Evolutionary conservation across 2,797 vertebrate species (phyloP).

Genomic region (Numenius phaeopus): DNA sequence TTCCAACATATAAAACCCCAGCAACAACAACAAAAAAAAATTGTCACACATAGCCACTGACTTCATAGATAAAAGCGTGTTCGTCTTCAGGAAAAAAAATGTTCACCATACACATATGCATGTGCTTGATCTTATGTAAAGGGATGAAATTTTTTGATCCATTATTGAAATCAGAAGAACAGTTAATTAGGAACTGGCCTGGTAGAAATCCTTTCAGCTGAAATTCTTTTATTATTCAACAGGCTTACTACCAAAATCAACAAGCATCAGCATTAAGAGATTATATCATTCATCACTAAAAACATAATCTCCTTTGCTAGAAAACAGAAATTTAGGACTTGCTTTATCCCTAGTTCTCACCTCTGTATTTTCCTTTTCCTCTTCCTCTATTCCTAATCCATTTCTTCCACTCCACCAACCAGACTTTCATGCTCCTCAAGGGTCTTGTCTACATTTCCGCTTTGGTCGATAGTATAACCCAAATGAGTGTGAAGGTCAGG

Average conservation of each 20-base stretch:
- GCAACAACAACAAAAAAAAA: background rate
- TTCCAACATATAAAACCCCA: background rate
- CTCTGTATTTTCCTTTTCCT: background rate
- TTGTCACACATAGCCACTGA: background rate
- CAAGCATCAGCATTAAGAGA: background rate
- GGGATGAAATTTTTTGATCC: background rate
- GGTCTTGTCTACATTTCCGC: background rate
- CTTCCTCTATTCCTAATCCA: background rate
- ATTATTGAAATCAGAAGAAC: background rate
- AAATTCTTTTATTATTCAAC: background rate
- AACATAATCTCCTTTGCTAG: background rate
- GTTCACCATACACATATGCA: background rate
- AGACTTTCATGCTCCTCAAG: background rate
- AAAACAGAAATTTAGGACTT: background rate
- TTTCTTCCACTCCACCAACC: background rate
- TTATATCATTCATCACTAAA: background rate
- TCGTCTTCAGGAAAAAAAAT: background rate
- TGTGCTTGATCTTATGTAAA: background rate
- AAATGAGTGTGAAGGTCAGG: background rate
- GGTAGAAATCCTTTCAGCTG: background rate
- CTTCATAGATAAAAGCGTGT: background rate
- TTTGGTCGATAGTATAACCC: background rate
- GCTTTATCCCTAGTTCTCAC: background rate
- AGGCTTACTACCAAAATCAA: background rate
- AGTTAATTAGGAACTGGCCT: background rate